Conservation (phyloP, 2,888 invertebrate species). For the Caenorhabditis doughertyi region DNA sequence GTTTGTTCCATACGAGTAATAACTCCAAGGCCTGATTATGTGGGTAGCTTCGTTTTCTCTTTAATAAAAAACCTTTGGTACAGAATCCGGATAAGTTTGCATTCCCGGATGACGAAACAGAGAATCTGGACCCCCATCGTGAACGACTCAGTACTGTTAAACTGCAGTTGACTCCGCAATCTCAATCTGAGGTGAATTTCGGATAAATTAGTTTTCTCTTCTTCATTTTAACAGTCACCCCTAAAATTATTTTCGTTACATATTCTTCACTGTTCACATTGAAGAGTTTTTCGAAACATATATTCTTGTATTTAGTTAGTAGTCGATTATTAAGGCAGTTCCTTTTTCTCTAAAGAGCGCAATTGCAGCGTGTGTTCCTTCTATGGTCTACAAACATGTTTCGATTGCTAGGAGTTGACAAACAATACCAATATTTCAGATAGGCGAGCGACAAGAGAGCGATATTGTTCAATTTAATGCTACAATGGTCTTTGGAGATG, state of each 20-base stretch:
- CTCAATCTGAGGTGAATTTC: slow-evolving; percentile 28
- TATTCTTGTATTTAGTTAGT: no score
- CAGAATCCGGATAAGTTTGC: slow-evolving; percentile 44
- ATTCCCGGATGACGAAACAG: slow-evolving; percentile 42
- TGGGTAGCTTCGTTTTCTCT: slow-evolving; percentile 1
- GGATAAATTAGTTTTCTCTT: no score
- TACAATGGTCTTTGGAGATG: slow-evolving; percentile 45
- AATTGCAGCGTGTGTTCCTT: neutral
- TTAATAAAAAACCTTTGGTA: neutral
- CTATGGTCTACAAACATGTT: no score
- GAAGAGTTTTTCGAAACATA: no score
- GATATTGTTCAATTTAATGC: slow-evolving; percentile 43
- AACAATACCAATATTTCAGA: slow-evolving; percentile 5
- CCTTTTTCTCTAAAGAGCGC: no score
- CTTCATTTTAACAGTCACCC: neutral
- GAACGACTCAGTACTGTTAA: slow-evolving; percentile 49
- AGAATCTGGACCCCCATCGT: slow-evolving; percentile 13
- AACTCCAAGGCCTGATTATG: slow-evolving; percentile 54
- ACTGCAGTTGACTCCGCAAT: slow-evolving; percentile 46
- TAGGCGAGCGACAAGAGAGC: neutral
- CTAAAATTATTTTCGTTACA: no score
- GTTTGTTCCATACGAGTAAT: slow-evolving; percentile 60
- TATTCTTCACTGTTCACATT: no score
- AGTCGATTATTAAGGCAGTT: no score
- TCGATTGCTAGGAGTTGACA: neutral